Evolutionary conservation across 2,797 vertebrate genomes (phyloP).

Genomic region (Xiphophorus birchmanni): DNA sequence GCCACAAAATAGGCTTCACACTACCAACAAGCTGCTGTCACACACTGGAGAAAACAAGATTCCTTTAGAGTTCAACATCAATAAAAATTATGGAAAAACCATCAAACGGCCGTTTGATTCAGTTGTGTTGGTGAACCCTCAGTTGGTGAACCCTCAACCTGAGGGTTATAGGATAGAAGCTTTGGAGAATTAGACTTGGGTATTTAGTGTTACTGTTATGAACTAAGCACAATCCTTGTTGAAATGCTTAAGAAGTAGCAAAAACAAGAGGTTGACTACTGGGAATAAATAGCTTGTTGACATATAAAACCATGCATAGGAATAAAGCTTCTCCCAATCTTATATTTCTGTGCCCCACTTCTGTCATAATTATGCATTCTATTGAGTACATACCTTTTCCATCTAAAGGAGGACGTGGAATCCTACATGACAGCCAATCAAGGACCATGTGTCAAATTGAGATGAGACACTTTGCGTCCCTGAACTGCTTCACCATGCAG

Average conservation of each 20-base stretch:
- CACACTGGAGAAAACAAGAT: background rate
- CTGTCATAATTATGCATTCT: slow-evolving; percentile 59
- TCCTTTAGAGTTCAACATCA: background rate
- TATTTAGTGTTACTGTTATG: background rate
- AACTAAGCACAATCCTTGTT: background rate
- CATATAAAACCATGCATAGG: background rate
- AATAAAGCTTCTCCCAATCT: slow-evolving; percentile 1
- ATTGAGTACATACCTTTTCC: slow-evolving; percentile 42
- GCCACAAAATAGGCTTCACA: slow-evolving; percentile 2
- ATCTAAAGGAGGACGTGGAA: slow-evolving; percentile 27
- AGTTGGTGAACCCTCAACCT: background rate
- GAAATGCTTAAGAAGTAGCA: background rate
- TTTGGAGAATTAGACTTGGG: background rate
- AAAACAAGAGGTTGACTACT: background rate
- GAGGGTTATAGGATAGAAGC: background rate
- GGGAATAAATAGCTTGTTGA: slow-evolving; percentile 6
- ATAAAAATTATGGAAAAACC: background rate
- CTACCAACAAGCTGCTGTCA: background rate
- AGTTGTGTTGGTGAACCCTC: background rate
- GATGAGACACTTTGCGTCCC: slow-evolving; percentile 41
- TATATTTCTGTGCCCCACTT: slow-evolving; percentile 60
- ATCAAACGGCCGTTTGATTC: too few relatives aligned
- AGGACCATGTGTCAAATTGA: slow-evolving; percentile 24
- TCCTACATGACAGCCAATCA: slow-evolving; percentile 60
- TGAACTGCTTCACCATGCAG: slow-evolving; percentile 37